Base-by-base conservation (phyloP, 1,140 invertebrate species). In the Heliconius eleuchia region DNA sequence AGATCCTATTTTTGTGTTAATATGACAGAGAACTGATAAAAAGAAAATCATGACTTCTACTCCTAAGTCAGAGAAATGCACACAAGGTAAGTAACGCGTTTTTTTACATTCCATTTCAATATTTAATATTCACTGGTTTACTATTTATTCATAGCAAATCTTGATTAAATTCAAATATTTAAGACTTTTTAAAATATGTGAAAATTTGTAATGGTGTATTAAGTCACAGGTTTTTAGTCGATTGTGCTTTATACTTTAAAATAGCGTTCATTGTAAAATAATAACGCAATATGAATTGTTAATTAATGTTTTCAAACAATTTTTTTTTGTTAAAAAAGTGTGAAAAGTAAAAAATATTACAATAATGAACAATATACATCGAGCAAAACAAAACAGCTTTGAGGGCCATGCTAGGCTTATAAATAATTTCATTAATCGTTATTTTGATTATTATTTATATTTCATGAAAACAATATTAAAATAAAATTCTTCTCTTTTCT, bases 61-160 rank as follows among this genome's bases (percentile, higher is more conserved):
- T 88, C 92, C 92, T 78, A 94, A 94, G 88, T 89, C 91, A 84
- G 92, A 94, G 78, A 94, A 92, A 94, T 92, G 88, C 77, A 88
- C 87, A 81, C 91, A 92, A 88, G 92, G 92, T 94, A 91, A 91
- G 91, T 85, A 27, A 66, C 13, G 60, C 23, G 27, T 66, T 66
- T 66, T 37, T 66, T 66, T 27, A 30, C 60, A 27, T 66, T 66
- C 27, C 27, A 66, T 30, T 66, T 66, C 3, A 30, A 66, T 66
- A 27, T 66, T 66, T 66, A 66, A 27, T 66, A 66, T 66, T 66
- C 27, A 30, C 27, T 66, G 13, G 60, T 30, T 11, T 27, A 66
- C 27, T 30, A 66, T 66, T 66, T 66, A 66, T n/a, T 66, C 23
- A 66, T 9, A 66, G 27, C n/a, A 66, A 66, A 27, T 27, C 1